Evolutionary conservation across 2,113 vertebrate species (phyloP), one percentile per base, ranked within the genome.

Genomic region (Elachura formosa): DNA sequence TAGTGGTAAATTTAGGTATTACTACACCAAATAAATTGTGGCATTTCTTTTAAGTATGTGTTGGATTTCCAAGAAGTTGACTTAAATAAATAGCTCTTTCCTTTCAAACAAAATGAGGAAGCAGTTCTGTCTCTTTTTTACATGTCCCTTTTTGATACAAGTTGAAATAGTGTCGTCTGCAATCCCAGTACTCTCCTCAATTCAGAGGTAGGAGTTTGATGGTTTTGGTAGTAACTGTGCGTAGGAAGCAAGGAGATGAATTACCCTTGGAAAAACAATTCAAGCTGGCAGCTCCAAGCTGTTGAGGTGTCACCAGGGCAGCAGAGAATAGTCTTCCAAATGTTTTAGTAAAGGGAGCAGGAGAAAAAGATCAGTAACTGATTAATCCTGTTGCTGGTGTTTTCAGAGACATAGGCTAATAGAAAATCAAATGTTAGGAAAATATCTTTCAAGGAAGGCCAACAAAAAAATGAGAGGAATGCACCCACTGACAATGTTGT

Each of bases 361-460:
- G 74, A 94, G 78, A 78, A 93, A 89, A 95, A 91, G 74, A 96
- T 90, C 74, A 91, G 81, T 36, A 74, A 76, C 74, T 95, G 84
- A 93, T 95, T 94, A 90, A 80, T 94, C 46, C 16, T 77, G 68
- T 94, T 85, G 59, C 46, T 91, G 13, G 40, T 91, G 63, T 95
- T 96, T 93, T 83, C 78, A 90, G 82, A 78, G 75, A 80, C 72
- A 66, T 12, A 61, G 75, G 90, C 84, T 87, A 90, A 94, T 51
- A 83, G 81, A 73, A 86, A 90, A 63, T 20, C 62, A 96, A 89
- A 93, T 89, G 91, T 89, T 94, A 95, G 89, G 81, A 76, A 95
- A 95, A 93, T 34, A 82, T 12, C 17, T 86, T 93, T 87, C 20
- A 64, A 87, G 61, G 34, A 95, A 93, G 64, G 63, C 59, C 87